A percentile compares a stretch with the other conserved stretches of the same genome.
These are phyloP conservation scores for Rattus rattus DNA, from an alignment of 2,113 vertebrate species.

Conservation along the genomic window DNA sequence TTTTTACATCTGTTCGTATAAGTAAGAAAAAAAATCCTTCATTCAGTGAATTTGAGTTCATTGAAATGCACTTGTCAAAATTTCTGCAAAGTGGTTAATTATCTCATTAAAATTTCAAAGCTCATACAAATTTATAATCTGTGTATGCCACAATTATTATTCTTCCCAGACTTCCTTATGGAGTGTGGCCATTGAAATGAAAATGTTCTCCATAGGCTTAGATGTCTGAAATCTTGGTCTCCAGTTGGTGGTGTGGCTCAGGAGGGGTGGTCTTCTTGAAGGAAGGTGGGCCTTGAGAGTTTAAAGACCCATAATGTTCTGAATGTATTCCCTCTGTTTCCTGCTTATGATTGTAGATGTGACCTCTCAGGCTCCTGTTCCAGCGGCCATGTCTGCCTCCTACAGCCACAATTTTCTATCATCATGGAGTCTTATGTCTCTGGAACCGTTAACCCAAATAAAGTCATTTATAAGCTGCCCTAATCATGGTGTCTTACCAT, in stretches of 20 bases:
- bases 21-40: background rate
- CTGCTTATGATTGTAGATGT: too few species aligned
- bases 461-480: background rate
- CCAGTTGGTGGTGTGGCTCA: background rate
- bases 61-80: background rate
- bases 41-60: background rate
- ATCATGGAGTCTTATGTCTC: background rate
- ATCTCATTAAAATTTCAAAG: background rate
- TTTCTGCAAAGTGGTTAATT: background rate
- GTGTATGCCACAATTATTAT: background rate
- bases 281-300: background rate
- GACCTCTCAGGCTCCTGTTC: background rate
- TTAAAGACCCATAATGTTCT: too few species aligned
- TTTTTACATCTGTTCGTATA: background rate
- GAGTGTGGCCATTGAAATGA: background rate
- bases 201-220: background rate
- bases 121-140: background rate
- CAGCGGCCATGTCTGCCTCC: background rate
- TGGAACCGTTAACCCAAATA: background rate
- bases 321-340: background rate
- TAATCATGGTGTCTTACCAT: background rate
- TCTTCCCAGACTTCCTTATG: background rate
- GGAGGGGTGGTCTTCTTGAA: background rate
- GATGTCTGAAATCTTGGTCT: background rate
- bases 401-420: background rate